phyloP scores from a whole-genome alignment of 2,888 invertebrate species.

The Slavum lentiscoides region DNA sequence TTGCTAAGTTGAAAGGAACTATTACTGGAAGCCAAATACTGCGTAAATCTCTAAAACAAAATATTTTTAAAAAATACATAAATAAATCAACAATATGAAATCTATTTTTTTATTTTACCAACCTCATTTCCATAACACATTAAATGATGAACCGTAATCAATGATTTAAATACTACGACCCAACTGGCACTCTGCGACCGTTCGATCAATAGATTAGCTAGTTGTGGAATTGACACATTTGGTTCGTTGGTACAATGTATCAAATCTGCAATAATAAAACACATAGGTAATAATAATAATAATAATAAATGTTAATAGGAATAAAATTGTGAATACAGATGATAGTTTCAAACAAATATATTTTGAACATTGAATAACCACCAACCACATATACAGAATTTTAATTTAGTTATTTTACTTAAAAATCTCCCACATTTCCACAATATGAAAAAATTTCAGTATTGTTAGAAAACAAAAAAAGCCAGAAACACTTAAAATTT shows the following conservation, averaged over 20 bases:
- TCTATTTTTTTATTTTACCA: slow-evolving; percentile 58
- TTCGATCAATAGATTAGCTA: slow-evolving; percentile 97
- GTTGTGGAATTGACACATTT: slow-evolving; percentile 98
- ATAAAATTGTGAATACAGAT: too few species aligned
- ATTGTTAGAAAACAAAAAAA: too few species aligned
- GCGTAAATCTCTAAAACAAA: slow-evolving; percentile 89
- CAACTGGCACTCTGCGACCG: slow-evolving; percentile 96
- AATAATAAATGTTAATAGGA: not conserved
- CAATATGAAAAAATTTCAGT: too few species aligned
- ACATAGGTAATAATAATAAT: not conserved
- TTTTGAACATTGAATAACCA: too few species aligned
- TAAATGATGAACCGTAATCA: slow-evolving; percentile 97
- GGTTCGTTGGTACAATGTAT: slow-evolving; percentile 99
- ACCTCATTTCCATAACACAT: slow-evolving; percentile 99
- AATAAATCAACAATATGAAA: not conserved
- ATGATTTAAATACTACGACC: slow-evolving; percentile 98
- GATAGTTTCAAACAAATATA: too few species aligned
- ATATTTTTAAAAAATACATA: slow-evolving; percentile 45
- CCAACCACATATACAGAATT: too few species aligned
- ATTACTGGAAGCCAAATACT: slow-evolving; percentile 99
- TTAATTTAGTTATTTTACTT: too few species aligned
- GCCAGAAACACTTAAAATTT: too few species aligned
- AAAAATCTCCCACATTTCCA: too few species aligned
- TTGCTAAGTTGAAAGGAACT: slow-evolving; percentile 97
- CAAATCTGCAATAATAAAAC: slow-evolving; percentile 74